Evolutionary conservation across 2,888 invertebrate species (phyloP).

Genomic region (Halocaridina rubra): DNA sequence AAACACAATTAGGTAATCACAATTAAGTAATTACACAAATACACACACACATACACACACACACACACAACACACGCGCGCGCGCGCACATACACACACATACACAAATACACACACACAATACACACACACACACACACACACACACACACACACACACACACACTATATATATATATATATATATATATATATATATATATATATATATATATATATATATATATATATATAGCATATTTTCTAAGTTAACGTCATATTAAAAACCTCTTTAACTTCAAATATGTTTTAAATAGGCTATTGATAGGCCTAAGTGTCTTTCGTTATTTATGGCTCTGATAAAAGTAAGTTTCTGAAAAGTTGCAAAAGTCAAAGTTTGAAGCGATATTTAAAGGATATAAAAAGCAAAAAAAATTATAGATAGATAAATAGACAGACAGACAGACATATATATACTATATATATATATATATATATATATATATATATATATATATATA

Average conservation of each 20-base stretch:
- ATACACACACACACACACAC: neutral
- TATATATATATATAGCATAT: neutral
- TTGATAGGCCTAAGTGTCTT: neutral
- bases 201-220: neutral
- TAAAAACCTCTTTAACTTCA: neutral
- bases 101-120: neutral
- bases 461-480: neutral
- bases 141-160: neutral
- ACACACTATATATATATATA: neutral
- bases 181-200: neutral
- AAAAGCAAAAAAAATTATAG: neutral
- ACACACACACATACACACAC: neutral
- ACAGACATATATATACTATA: neutral
- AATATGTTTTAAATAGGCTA: neutral
- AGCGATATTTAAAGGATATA: neutral
- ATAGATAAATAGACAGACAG: neutral
- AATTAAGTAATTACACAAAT: neutral
- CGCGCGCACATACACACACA: neutral
- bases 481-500: neutral
- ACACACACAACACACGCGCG: neutral
- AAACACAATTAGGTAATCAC: too few relatives aligned
- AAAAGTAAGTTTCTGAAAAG: too few relatives aligned
- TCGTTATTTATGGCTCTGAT: neutral
- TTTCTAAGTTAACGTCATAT: too few relatives aligned
- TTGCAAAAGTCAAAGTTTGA: neutral